Conservation (phyloP, 2,888 invertebrate genomes). For the Alitta virens region DNA sequence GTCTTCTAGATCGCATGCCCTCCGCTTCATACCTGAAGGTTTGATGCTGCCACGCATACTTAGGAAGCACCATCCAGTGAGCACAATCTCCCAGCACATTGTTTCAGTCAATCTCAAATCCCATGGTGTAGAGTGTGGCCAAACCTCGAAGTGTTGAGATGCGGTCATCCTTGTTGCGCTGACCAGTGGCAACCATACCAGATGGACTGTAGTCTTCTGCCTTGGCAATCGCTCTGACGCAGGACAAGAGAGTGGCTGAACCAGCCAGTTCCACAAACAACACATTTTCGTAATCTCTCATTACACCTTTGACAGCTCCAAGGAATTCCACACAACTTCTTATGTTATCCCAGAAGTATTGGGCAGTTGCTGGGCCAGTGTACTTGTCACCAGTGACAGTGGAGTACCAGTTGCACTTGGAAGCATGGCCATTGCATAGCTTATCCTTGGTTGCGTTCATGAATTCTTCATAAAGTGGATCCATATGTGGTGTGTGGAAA, state of each 20-base stretch:
- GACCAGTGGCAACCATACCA: slow-evolving; percentile 9
- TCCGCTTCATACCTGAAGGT: slow-evolving; percentile 18
- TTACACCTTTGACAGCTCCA: slow-evolving; percentile 8
- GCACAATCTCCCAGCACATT: slow-evolving; percentile 10
- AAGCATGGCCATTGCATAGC: not conserved
- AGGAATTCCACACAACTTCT: slow-evolving; percentile 16
- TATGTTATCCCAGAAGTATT: slow-evolving; percentile 24
- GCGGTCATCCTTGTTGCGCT: slow-evolving; percentile 7
- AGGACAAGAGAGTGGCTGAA: slow-evolving; percentile 17
- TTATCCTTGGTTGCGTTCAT: slow-evolving; percentile 11
- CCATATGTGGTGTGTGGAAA: slow-evolving; percentile 22
- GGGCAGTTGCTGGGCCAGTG: not conserved
- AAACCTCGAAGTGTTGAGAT: slow-evolving; percentile 8
- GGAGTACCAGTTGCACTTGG: slow-evolving; percentile 4
- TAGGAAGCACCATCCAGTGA: slow-evolving; percentile 14
- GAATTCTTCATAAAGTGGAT: slow-evolving; percentile 14
- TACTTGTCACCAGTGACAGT: slow-evolving; percentile 12
- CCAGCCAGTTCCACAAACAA: slow-evolving; percentile 17
- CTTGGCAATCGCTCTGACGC: slow-evolving; percentile 10
- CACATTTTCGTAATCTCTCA: slow-evolving; percentile 17
- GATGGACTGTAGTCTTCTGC: slow-evolving; percentile 1
- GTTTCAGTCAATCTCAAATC: slow-evolving; percentile 9
- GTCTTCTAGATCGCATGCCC: slow-evolving; percentile 2
- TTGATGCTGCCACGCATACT: slow-evolving; percentile 20
- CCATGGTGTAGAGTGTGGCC: slow-evolving; percentile 12